Percentiles rank a stretch among this genome's conserved stretches.
These are phyloP conservation scores for Amphiprion percula DNA, from an alignment of 2,113 vertebrate genomes.

Conservation along the genomic window DNA sequence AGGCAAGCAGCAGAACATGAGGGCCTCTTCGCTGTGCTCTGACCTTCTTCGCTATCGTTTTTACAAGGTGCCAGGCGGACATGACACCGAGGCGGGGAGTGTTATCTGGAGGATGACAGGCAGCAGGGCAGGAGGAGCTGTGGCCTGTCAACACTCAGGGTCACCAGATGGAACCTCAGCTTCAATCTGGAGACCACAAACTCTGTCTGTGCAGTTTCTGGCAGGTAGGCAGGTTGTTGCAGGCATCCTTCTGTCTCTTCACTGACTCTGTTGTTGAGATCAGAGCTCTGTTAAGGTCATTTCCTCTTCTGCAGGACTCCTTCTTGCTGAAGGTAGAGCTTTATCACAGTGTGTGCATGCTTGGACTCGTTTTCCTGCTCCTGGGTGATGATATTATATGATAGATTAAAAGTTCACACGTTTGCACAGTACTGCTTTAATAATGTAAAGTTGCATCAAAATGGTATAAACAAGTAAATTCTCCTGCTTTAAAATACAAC, in stretches of 20 bases:
- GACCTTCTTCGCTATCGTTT: conserved; percentile 55
- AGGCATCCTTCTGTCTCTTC: not conserved
- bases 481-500: too few relatives aligned
- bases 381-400: too few relatives aligned
- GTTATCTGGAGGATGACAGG: conserved; percentile 51
- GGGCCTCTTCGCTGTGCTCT: conserved; percentile 40
- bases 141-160: conserved; percentile 42
- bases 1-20: not conserved
- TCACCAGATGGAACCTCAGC: not conserved
- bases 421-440: too few relatives aligned
- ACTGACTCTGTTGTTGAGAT: not conserved
- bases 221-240: not conserved
- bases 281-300: not conserved
- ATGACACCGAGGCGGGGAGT: conserved; percentile 34
- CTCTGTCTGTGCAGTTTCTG: not conserved
- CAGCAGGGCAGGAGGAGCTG: conserved; percentile 35
- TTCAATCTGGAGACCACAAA: not conserved
- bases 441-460: too few relatives aligned
- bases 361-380: not conserved
- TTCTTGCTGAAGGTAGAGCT: not conserved
- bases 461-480: too few relatives aligned
- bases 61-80: conserved; percentile 60
- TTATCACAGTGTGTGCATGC: not conserved
- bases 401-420: not conserved
- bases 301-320: not conserved